Conservation (phyloP, 2,888 invertebrate species). For the Rotaria sp. region DNA sequence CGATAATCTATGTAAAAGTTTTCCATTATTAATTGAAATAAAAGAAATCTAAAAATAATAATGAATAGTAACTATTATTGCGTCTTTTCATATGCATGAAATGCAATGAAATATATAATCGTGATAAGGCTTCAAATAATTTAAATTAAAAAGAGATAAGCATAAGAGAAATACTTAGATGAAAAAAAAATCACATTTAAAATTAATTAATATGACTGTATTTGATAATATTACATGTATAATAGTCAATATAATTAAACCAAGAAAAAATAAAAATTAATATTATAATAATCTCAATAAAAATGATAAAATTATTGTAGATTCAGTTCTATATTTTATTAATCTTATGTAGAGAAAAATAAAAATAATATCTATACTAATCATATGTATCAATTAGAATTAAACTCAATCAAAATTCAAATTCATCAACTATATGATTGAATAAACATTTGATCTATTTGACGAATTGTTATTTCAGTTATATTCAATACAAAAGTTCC, state of each 20-base stretch:
- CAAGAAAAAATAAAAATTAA: background rate
- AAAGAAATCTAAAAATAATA: background rate
- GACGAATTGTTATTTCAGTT: background rate
- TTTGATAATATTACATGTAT: background rate
- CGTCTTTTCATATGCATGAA: background rate
- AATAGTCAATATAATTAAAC: background rate
- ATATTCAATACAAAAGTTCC: background rate
- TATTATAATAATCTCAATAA: background rate
- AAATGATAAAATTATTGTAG: background rate
- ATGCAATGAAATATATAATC: background rate
- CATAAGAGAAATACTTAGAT: background rate
- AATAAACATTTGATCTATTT: background rate
- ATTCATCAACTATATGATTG: background rate
- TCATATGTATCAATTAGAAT: background rate
- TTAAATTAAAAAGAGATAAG: background rate
- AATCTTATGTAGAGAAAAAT: background rate
- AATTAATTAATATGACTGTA: background rate
- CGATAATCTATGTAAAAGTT: background rate
- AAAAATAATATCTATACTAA: background rate
- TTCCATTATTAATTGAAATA: no score
- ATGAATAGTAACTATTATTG: background rate
- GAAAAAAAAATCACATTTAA: background rate
- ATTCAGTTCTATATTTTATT: background rate
- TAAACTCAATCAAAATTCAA: background rate
- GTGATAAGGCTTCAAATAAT: background rate